Conservation (phyloP, 2,888 invertebrate species). For the Nemoura dubitans region DNA sequence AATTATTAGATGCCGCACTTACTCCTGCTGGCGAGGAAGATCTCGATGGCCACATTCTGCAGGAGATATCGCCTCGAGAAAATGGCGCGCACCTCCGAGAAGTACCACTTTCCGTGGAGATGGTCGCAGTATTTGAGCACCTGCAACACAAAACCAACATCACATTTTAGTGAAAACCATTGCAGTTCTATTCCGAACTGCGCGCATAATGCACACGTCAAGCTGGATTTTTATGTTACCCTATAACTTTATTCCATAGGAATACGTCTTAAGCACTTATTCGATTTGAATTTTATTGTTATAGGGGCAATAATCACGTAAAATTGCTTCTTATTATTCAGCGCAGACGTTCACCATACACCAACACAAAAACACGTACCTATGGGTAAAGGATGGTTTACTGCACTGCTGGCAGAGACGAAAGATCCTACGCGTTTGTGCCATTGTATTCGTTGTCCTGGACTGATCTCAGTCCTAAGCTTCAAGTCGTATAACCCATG, state of each 20-base stretch:
- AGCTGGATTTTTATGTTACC: neutral
- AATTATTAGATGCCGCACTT: conserved; percentile 66
- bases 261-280: neutral
- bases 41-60: conserved; percentile 97
- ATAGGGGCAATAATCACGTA: conserved; percentile 47
- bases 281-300: conserved; percentile 45
- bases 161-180: conserved; percentile 23
- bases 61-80: conserved; percentile 96
- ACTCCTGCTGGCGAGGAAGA: conserved; percentile 99
- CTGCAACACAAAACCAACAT: conserved; percentile 66
- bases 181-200: conserved; percentile 1
- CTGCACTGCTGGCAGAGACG: neutral
- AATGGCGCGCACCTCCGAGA: conserved; percentile 98
- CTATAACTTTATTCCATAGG: neutral
- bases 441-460: neutral
- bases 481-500: neutral
- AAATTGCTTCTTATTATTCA: conserved; percentile 35
- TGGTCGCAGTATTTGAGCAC: conserved; percentile 97
- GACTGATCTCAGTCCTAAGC: neutral
- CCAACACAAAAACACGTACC: neutral
- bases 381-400: no score
- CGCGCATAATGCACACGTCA: neutral
- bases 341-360: neutral
- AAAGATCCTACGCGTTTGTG: neutral
- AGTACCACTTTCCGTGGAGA: conserved; percentile 99